Evolutionary conservation across 2,888 invertebrate species (phyloP), one percentile per base, ranked within the genome.

Genomic region (Ceratothoa steindachneri): DNA sequence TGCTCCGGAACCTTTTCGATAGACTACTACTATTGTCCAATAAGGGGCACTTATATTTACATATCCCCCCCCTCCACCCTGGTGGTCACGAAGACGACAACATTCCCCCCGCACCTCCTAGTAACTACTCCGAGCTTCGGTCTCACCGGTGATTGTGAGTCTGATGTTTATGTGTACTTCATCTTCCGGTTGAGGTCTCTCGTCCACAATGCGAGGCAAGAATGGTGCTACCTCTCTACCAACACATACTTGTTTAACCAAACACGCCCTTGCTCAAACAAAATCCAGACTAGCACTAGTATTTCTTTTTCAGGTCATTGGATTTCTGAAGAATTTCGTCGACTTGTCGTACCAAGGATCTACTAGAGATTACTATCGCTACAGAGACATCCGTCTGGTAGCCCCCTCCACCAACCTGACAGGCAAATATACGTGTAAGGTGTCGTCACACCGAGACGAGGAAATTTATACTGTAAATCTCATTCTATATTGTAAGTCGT

Each of bases 341-440:
- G 67, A 22, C 22, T 31, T 24, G 15, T 67, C 60, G 1, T 60
- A 3, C 9, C 22, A 24, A 1, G 19, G 22, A 60, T 60, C 60
- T 1, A 60, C n/a, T 24, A 24, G 24, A 12, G 60, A 60, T 60
- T 60, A 60, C 24, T 60, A 60, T 60, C 60, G 60, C n/a, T 60
- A 60, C 60, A 60, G 22, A 60, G 12, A n/a, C 1, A 60, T 60
- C 2, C 60, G 60, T 22, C 12, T 60, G 24, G 24, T 24, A 22
- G n/a, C 60, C 1, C 60, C 60, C 12, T 60, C 60, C 12, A 60
- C 60, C 1, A 60, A 60, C 24, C 27, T 60, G 60, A 60, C 60
- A 15, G 60, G 60, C n/a, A 60, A 60, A 67, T 31, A 67, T n/a
- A 29, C 4, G 30, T 31, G 60, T 24, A 60, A 60, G 24, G 60